Evolutionary conservation across 2,888 invertebrate species (phyloP).

Genomic region (Bellardia bayeri): DNA sequence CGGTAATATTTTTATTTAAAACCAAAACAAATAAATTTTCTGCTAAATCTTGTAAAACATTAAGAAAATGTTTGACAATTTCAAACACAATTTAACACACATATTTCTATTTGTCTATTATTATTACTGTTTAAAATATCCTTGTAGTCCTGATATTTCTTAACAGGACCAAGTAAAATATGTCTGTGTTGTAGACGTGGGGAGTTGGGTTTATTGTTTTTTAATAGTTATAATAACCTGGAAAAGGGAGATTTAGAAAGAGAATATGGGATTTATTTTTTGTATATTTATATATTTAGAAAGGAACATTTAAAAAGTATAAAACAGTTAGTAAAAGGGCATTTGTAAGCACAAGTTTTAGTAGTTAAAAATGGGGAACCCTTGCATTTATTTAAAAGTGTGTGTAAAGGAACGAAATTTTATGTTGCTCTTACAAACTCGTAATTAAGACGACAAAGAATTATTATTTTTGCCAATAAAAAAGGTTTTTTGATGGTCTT

Average conservation of each 20-base stretch:
- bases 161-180: neutral
- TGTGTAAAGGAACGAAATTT: too few relatives aligned
- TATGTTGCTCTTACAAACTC: too few relatives aligned
- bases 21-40: neutral
- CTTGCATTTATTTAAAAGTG: too few relatives aligned
- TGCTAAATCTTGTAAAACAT: neutral
- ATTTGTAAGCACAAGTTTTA: neutral
- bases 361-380: too few relatives aligned
- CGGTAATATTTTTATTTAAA: neutral
- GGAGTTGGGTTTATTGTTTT: conserved; percentile 14
- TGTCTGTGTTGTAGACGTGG: conserved; percentile 5
- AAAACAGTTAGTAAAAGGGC: neutral
- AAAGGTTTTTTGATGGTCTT: too few relatives aligned
- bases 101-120: conserved; percentile 26
- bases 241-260: conserved; percentile 48
- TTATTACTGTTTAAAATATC: conserved; percentile 32
- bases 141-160: neutral
- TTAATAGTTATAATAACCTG: conserved; percentile 70
- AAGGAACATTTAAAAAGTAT: neutral
- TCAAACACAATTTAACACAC: conserved; percentile 17
- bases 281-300: neutral
- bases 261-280: neutral
- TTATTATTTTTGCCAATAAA: too few relatives aligned
- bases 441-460: too few relatives aligned
- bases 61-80: neutral